Percentiles rank a stretch among this genome's conserved stretches.
Conservation (phyloP, 2,888 invertebrate species). For the Venusia cambrica region DNA sequence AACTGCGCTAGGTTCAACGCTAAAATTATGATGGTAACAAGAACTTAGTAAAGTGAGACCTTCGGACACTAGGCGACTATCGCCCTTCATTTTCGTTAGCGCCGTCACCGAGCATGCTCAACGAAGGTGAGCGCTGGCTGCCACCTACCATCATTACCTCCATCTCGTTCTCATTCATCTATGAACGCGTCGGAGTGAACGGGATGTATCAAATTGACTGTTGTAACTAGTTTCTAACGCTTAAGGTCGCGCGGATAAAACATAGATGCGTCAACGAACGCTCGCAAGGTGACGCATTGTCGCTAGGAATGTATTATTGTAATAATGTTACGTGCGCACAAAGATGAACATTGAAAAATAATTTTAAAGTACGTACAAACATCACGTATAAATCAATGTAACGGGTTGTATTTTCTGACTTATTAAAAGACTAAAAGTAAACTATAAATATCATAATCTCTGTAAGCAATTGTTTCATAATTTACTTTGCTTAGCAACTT, state of each 20-base stretch:
- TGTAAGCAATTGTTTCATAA: too few species aligned
- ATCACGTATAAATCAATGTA: conserved; percentile 45
- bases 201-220: conserved; percentile 60
- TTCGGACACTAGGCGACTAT: conserved; percentile 64
- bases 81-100: conserved; percentile 80
- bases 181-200: conserved; percentile 50
- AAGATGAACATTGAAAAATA: conserved; percentile 40
- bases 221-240: conserved; percentile 66
- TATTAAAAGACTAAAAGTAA: too few species aligned
- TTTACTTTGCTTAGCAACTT: too few species aligned
- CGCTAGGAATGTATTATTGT: conserved; percentile 74
- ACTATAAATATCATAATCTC: too few species aligned
- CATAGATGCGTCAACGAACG: conserved; percentile 78
- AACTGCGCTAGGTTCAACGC: conserved; percentile 13
- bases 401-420: conserved; percentile 33
- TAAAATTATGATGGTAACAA: conserved; percentile 52
- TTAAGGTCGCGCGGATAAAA: conserved; percentile 77
- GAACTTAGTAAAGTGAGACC: conserved; percentile 57
- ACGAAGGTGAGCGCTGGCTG: conserved; percentile 65
- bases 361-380: conserved; percentile 43
- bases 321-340: conserved; percentile 50
- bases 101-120: conserved; percentile 64
- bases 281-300: conserved; percentile 76
- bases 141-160: conserved; percentile 52
- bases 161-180: conserved; percentile 51